These are phyloP conservation scores for Cephus pulcher DNA, from an alignment of 2,888 invertebrate species.

Conservation along the genomic window DNA sequence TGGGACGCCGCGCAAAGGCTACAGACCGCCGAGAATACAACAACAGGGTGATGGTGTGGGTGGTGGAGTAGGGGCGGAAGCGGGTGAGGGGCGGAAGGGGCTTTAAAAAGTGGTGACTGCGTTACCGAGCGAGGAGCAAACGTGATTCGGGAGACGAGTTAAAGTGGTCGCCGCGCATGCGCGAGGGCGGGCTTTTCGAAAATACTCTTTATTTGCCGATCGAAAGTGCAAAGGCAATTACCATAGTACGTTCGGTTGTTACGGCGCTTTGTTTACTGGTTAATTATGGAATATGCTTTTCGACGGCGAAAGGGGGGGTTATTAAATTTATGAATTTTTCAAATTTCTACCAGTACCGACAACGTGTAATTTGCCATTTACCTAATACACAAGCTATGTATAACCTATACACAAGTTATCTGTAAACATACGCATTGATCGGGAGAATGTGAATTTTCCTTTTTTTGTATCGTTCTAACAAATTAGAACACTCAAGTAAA, in stretches of 20 bases:
- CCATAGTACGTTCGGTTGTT: neutral
- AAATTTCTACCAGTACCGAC: neutral
- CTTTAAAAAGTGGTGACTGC: neutral
- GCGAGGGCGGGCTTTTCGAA: neutral
- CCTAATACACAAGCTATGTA: neutral
- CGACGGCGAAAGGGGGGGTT: conserved; percentile 7
- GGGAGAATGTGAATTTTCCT: neutral
- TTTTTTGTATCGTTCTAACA: neutral
- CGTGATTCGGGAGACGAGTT: neutral
- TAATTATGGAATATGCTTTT: conserved; percentile 34
- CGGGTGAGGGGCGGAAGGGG: neutral
- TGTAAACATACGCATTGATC: neutral
- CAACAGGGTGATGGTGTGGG: neutral
- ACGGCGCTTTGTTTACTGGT: conserved; percentile 26
- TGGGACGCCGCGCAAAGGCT: neutral
- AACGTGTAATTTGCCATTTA: neutral
- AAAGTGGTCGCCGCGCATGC: neutral
- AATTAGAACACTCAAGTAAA: neutral
- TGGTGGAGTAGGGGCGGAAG: neutral
- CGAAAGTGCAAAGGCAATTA: conserved; percentile 1
- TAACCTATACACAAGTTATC: neutral
- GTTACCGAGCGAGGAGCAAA: neutral
- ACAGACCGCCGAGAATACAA: neutral
- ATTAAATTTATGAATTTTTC: conserved; percentile 26
- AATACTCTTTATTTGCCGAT: neutral